A percentile compares a stretch with the other conserved stretches of the same genome.
phyloP scores from a whole-genome alignment of 2,797 vertebrate genomes.

The Chanos chanos region DNA sequence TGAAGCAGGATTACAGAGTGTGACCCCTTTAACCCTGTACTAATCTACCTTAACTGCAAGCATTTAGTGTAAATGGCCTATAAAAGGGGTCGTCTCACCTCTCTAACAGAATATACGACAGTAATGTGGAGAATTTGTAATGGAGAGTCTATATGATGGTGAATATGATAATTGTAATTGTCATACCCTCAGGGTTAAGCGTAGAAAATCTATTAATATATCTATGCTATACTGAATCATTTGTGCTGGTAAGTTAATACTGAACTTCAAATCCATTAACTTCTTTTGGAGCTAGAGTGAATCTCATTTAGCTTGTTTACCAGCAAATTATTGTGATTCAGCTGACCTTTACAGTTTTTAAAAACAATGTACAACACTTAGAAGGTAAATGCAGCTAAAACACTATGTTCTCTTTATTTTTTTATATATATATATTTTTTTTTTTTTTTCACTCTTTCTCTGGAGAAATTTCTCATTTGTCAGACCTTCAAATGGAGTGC shows the following conservation, averaged over 20 bases:
- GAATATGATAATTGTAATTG: slow-evolving; percentile 8
- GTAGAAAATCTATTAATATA: background rate
- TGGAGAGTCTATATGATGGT: slow-evolving; percentile 5
- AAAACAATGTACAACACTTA: background rate
- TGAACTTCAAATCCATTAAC: slow-evolving; percentile 7
- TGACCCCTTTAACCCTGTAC: background rate
- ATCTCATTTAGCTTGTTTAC: background rate
- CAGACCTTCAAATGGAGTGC: slow-evolving; percentile 43
- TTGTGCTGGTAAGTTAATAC: background rate
- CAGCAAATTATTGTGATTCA: background rate
- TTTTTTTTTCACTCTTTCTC: background rate
- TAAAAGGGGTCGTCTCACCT: slow-evolving; percentile 1
- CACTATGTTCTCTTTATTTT: slow-evolving; percentile 1
- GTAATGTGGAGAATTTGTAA: slow-evolving; percentile 4
- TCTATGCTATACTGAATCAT: background rate
- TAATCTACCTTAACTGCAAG: slow-evolving; percentile 4
- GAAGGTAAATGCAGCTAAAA: background rate
- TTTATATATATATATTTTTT: background rate
- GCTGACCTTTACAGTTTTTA: slow-evolving; percentile 9
- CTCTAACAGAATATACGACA: background rate
- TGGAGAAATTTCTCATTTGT: slow-evolving; percentile 7
- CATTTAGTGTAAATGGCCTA: slow-evolving; percentile 1
- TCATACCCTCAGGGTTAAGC: background rate
- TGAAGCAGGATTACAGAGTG: background rate
- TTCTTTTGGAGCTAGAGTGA: background rate